Percentiles rank a stretch among this genome's conserved stretches.
These are phyloP conservation scores for Bucco capensis DNA, from an alignment of 2,113 vertebrate species.

Conservation along the genomic window DNA sequence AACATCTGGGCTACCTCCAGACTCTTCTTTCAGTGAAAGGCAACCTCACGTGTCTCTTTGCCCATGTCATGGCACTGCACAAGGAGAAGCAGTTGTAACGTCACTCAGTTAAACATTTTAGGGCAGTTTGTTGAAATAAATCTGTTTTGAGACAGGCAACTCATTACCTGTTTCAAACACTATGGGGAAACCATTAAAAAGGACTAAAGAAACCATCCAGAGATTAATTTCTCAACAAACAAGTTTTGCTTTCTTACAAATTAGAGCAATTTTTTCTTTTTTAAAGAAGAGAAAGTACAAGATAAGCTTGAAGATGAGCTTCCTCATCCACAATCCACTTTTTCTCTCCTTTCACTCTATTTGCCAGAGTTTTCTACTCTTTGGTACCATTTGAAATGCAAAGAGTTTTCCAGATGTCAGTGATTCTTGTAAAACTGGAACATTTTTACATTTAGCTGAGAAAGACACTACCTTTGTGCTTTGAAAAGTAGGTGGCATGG, in stretches of 20 bases:
- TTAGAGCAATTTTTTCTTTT: not conserved
- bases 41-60: not conserved
- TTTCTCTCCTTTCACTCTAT: not conserved
- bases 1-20: not conserved
- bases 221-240: not conserved
- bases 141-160: not conserved
- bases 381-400: not conserved
- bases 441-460: not conserved
- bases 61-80: not conserved
- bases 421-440: not conserved
- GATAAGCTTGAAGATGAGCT: not conserved
- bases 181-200: not conserved
- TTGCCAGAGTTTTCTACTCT: not conserved
- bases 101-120: not conserved
- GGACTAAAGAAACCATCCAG: not conserved
- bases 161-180: not conserved
- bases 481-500: not conserved
- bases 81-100: not conserved
- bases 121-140: not conserved
- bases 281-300: not conserved
- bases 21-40: not conserved
- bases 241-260: not conserved
- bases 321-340: not conserved
- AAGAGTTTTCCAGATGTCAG: not conserved
- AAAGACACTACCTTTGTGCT: not conserved